Conservation (phyloP, 2,888 invertebrate species). For the Athalia circularis region DNA sequence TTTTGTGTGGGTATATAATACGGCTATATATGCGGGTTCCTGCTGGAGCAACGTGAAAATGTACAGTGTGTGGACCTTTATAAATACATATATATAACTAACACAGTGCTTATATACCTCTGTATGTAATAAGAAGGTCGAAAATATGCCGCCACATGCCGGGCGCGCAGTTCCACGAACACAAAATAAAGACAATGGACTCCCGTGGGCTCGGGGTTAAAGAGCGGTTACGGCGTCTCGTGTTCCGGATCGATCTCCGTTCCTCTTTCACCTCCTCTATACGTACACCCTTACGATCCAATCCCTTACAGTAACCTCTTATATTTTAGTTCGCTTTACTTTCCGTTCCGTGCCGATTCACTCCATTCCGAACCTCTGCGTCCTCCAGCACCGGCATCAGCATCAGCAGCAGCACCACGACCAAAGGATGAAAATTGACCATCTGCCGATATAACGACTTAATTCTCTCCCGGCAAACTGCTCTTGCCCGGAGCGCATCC, state of each 20-base stretch:
- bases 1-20: neutral
- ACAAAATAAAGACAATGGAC: conserved; percentile 63
- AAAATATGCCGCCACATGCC: conserved; percentile 60
- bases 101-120: conserved; percentile 29
- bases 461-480: conserved; percentile 59
- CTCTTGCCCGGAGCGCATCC: conserved; percentile 40
- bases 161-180: conserved; percentile 55
- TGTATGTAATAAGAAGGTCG: conserved; percentile 54
- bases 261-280: neutral
- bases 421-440: conserved; percentile 54
- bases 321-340: too few relatives aligned
- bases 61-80: neutral
- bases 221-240: conserved; percentile 55
- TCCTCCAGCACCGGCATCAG: neutral
- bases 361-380: neutral
- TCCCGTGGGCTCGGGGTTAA: conserved; percentile 52
- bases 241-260: conserved; percentile 39
- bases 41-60: neutral
- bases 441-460: conserved; percentile 71
- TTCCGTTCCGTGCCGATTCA: neutral
- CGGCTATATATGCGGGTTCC: neutral
- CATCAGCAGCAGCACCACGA: neutral
- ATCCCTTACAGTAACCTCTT: neutral
- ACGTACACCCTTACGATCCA: neutral
- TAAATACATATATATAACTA: conserved; percentile 44